phyloP scores from a whole-genome alignment of 1,140 invertebrate species.

The Proctacanthus coquilletti region DNA sequence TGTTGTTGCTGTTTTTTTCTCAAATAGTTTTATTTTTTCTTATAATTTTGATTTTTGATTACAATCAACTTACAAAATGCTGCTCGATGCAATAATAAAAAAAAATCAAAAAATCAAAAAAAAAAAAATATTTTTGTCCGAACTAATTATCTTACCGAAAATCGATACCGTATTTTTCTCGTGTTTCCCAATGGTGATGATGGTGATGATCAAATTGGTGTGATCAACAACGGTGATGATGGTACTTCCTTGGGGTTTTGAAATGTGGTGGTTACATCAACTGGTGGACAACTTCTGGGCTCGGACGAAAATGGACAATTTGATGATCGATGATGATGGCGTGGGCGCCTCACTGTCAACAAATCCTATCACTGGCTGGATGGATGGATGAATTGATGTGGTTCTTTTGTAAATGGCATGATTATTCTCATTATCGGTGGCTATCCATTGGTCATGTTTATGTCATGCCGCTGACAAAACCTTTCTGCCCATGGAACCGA shows the following conservation, averaged over 20 bases:
- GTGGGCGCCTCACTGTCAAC: too few relatives aligned
- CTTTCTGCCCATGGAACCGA: too few relatives aligned
- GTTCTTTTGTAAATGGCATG: slow-evolving; percentile 11
- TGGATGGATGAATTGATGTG: slow-evolving; percentile 2
- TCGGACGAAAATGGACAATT: too few relatives aligned
- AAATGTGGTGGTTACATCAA: background rate
- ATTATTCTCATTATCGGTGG: too few relatives aligned
- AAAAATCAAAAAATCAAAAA: slow-evolving; percentile 5
- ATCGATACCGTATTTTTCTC: slow-evolving; percentile 33
- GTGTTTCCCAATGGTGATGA: slow-evolving; percentile 31
- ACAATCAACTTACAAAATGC: too few relatives aligned
- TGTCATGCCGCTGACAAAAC: too few relatives aligned
- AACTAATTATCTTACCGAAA: slow-evolving; percentile 33
- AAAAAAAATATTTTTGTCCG: slow-evolving; percentile 29
- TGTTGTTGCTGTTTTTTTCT: too few relatives aligned
- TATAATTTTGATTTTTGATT: background rate
- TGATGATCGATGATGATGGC: background rate
- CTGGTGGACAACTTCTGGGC: background rate
- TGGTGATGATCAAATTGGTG: slow-evolving; percentile 20
- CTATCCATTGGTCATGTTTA: slow-evolving; percentile 7
- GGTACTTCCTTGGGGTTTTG: slow-evolving; percentile 6
- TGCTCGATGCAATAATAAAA: slow-evolving; percentile 5
- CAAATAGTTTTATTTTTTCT: background rate
- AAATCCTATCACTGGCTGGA: too few relatives aligned
- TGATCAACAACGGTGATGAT: slow-evolving; percentile 5